phyloP scores from a whole-genome alignment of 2,797 vertebrate genomes.

The Hafferia zeledoni region DNA sequence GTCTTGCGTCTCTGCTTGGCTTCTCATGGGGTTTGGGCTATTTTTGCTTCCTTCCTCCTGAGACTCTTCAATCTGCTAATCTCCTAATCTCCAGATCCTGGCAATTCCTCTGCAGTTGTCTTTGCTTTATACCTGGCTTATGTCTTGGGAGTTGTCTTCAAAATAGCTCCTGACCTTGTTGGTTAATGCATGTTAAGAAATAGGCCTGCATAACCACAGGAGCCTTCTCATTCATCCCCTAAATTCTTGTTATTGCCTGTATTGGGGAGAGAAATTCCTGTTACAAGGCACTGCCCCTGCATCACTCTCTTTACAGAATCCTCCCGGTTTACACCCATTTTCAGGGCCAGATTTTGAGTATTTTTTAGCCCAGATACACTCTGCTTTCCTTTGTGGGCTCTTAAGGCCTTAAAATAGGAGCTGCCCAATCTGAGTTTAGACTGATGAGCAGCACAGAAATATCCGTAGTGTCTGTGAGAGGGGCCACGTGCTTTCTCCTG shows the following conservation, averaged over 20 bases:
- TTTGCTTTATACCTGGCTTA: conserved; percentile 57
- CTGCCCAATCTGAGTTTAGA: not conserved
- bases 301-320: not conserved
- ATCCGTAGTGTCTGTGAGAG: not conserved
- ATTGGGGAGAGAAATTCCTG: not conserved
- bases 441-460: not conserved
- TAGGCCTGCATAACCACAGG: not conserved
- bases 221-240: not conserved
- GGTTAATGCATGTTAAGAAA: conserved; percentile 12
- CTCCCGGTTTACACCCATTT: not conserved
- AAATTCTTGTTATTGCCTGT: not conserved
- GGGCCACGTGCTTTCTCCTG: not conserved
- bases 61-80: conserved; percentile 54
- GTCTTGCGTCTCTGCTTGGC: not conserved
- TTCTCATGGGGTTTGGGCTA: not conserved
- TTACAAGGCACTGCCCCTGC: not conserved
- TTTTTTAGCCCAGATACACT: not conserved
- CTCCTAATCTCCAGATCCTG: conserved; percentile 50
- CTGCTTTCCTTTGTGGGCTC: not conserved
- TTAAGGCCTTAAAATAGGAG: conserved; percentile 40
- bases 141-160: not conserved
- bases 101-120: not conserved
- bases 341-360: not conserved
- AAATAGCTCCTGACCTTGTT: conserved; percentile 55
- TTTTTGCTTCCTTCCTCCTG: conserved; percentile 11